Base-by-base conservation (phyloP, 2,888 invertebrate genomes). In the Eustalomyia histrio region DNA sequence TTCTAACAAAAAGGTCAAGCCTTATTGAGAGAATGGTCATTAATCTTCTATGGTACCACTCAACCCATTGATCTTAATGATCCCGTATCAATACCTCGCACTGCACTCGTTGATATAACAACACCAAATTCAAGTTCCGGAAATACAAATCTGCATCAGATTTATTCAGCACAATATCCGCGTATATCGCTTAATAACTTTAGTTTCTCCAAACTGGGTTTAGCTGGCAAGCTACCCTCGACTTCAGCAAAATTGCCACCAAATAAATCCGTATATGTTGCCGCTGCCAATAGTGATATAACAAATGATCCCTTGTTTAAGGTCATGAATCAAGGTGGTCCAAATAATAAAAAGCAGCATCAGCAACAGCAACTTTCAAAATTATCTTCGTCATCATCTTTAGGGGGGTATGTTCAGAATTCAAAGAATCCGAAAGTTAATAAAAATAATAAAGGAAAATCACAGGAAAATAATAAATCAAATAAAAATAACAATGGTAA, bases 21-120 rank as follows among this genome's bases (percentile, higher is more conserved):
- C 80, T 94, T 95, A 83, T 93, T 98, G 86, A 95, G 96, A 92
- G 96, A 96, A 90, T 98, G 98, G 98, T 96, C 97, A 82, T 93
- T 98, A 90, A 95, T 97, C 88, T 93, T 98, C 90, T 97, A 97
- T 91, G 98, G 98, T 86, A 98, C 98, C 78, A 94, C 89, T 39
- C 92, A 91, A 82, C 92, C 92, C 76, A 93, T 93, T 67, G 92
- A 93, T 87, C 93, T 93, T 90, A 93, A 92, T 87, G 94, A 94
- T 89, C 93, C 93, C 17, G 91, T 92, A 85, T 93, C 93, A 69
- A 87, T 86, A 79, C 87, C 88, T 61, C 88, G 87, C 24, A 83
- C 86, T 3, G 85, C 61, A 39, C 72, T 84, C 84, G 85, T 87
- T 76, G 88, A 89, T 80, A 85, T 84, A 14, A 89, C 90, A 65